These are phyloP conservation scores for Physella acuta DNA, from an alignment of 1,140 invertebrate genomes.

Conservation along the genomic window DNA sequence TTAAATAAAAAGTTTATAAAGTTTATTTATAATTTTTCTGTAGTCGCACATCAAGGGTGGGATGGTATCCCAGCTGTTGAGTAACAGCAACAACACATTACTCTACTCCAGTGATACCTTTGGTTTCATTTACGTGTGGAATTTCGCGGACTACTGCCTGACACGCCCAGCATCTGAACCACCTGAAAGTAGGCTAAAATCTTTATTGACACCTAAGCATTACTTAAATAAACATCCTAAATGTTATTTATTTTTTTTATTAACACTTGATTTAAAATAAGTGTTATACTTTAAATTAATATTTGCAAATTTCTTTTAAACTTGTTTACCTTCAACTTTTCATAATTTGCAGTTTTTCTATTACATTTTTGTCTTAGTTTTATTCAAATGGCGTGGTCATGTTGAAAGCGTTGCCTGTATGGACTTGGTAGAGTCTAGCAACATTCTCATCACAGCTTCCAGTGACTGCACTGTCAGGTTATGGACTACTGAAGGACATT, in stretches of 20 bases:
- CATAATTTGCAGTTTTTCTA: neutral
- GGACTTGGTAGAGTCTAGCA: slow-evolving; percentile 53
- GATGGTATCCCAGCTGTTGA: slow-evolving; percentile 49
- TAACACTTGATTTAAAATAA: no score
- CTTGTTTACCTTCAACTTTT: no score
- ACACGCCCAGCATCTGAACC: slow-evolving; percentile 36
- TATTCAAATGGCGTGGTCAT: slow-evolving; percentile 57
- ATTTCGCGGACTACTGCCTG: slow-evolving; percentile 53
- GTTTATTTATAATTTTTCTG: no score
- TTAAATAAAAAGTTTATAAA: no score
- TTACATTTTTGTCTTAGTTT: slow-evolving; percentile 47
- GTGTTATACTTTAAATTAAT: no score
- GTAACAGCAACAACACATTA: slow-evolving; percentile 44
- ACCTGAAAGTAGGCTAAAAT: slow-evolving; percentile 47
- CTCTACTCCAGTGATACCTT: slow-evolving; percentile 54
- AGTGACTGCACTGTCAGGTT: slow-evolving; percentile 58
- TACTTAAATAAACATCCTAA: no score
- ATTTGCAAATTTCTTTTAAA: no score
- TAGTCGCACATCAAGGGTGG: slow-evolving; percentile 48
- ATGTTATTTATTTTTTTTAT: no score
- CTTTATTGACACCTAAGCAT: no score
- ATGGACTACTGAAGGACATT: slow-evolving; percentile 59
- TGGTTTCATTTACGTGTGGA: slow-evolving; percentile 58
- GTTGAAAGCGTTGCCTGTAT: slow-evolving; percentile 52
- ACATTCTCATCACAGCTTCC: slow-evolving; percentile 58